phyloP scores from a whole-genome alignment of 2,888 invertebrate genomes.

The Papilio elwesi region DNA sequence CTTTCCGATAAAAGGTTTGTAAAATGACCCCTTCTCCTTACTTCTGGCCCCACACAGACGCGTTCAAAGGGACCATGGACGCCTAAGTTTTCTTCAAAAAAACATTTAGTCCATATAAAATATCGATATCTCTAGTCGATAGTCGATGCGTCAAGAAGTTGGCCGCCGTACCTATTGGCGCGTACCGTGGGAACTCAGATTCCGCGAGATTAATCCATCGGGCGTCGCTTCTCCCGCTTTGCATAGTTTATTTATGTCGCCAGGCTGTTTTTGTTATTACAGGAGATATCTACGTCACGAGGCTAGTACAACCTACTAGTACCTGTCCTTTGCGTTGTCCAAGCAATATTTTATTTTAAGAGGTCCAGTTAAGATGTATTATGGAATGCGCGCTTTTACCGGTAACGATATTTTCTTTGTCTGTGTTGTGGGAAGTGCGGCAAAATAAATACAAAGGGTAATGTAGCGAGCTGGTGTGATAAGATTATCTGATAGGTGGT shows the following conservation, averaged over 20 bases:
- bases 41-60: no score
- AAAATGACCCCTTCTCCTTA: no score
- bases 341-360: not conserved
- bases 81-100: no score
- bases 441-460: constrained; percentile 24
- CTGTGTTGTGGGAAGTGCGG: constrained; percentile 17
- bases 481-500: constrained; percentile 16
- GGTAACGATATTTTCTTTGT: constrained; percentile 25
- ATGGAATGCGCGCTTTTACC: not conserved
- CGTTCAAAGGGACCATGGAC: no score
- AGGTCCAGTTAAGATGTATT: not conserved
- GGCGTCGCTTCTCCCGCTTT: constrained; percentile 57
- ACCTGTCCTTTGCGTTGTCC: constrained; percentile 5
- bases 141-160: not conserved
- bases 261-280: constrained; percentile 46
- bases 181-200: constrained; percentile 65
- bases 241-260: constrained; percentile 63
- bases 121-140: constrained; percentile 1
- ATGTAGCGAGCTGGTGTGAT: constrained; percentile 23
- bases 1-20: no score
- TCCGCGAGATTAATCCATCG: constrained; percentile 65
- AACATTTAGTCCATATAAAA: no score
- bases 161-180: constrained; percentile 12
- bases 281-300: constrained; percentile 37
- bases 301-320: constrained; percentile 35